Evolutionary conservation across 2,888 invertebrate genomes (phyloP).

Genomic region (Formica aserva): DNA sequence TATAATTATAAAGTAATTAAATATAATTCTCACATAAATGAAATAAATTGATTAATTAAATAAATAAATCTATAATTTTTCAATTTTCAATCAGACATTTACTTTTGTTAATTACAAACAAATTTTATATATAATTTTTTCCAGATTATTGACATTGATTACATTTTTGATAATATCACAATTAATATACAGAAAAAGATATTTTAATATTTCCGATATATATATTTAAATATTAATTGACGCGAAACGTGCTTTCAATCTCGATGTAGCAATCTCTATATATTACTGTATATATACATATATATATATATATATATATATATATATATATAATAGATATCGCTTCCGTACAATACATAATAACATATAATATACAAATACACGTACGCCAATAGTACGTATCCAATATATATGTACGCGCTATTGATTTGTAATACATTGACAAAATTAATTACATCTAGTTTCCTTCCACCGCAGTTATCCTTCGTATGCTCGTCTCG

Average conservation of each 20-base stretch:
- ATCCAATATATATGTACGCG: conserved; percentile 32
- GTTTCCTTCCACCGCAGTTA: conserved; percentile 25
- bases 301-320: not conserved
- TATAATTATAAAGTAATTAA: not conserved
- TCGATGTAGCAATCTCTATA: conserved; percentile 19
- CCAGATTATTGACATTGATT: not conserved
- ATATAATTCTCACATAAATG: not conserved
- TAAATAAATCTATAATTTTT: not conserved
- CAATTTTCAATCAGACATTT: not conserved
- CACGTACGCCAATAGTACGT: not conserved
- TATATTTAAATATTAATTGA: conserved; percentile 23
- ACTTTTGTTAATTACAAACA: not conserved
- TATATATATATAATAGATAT: not conserved
- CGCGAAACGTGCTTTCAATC: conserved; percentile 30
- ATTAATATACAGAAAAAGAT: conserved; percentile 4
- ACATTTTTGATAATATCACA: not conserved
- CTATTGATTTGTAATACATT: conserved; percentile 50
- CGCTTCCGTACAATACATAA: conserved; percentile 32
- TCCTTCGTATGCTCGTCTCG: conserved; percentile 1
- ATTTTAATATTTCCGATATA: conserved; percentile 6
- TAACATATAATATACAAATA: conserved; percentile 29
- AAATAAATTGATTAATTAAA: too few species aligned
- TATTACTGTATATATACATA: conserved; percentile 13
- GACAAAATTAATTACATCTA: conserved; percentile 44
- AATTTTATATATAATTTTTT: not conserved